phyloP scores from a whole-genome alignment of 1,140 invertebrate species.

The Nasonia giraulti region DNA sequence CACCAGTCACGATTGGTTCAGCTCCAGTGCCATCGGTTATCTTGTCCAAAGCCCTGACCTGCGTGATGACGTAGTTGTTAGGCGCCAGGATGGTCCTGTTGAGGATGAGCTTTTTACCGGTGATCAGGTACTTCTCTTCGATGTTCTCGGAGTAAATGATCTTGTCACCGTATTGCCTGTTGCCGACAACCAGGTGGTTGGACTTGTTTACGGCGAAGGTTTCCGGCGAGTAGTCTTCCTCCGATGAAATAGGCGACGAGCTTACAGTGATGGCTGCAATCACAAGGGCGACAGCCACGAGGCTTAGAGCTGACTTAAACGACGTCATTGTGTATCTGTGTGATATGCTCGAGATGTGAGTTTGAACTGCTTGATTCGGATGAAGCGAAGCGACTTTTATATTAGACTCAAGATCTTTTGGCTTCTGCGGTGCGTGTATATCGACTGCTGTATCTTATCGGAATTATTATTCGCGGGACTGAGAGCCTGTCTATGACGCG shows the following conservation, averaged over 20 bases:
- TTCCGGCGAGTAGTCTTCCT: background rate
- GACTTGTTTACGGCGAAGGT: background rate
- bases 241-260: background rate
- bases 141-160: background rate
- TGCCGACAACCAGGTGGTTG: slow-evolving; percentile 29
- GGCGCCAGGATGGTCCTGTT: background rate
- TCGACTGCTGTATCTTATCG: background rate
- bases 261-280: background rate
- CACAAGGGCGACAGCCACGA: background rate
- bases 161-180: background rate
- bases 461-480: background rate
- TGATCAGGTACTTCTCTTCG: background rate
- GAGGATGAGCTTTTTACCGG: background rate
- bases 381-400: background rate
- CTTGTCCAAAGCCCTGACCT: slow-evolving; percentile 14
- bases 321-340: background rate
- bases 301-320: background rate
- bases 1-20: background rate
- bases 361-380: background rate
- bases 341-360: background rate
- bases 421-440: background rate
- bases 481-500: background rate
- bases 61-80: slow-evolving; percentile 30
- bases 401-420: background rate
- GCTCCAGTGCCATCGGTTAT: slow-evolving; percentile 50